phyloP scores from a whole-genome alignment of 1,140 invertebrate species.

The Musca domestica region DNA sequence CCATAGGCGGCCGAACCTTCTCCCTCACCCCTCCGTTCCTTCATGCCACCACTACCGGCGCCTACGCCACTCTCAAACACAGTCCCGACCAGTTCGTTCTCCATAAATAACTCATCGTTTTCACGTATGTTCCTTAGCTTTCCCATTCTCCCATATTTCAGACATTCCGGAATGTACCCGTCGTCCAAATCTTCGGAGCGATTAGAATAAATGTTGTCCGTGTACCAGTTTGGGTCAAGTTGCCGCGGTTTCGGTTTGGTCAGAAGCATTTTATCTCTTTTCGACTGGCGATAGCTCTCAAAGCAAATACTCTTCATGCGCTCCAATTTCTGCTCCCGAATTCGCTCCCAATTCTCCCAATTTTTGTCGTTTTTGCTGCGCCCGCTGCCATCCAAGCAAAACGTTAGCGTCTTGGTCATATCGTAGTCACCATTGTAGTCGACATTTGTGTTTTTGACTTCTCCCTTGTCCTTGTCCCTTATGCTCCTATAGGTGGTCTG shows the following conservation, averaged over 20 bases:
- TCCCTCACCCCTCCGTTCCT: constrained; percentile 39
- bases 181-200: constrained; percentile 51
- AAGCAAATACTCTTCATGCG: constrained; percentile 53
- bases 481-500: constrained; percentile 22
- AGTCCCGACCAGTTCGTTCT: constrained; percentile 15
- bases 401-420: constrained; percentile 23
- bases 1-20: constrained; percentile 46
- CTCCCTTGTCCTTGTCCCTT: neutral
- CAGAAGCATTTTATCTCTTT: constrained; percentile 57
- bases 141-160: constrained; percentile 43
- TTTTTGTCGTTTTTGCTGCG: constrained; percentile 53
- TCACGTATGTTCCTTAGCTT: constrained; percentile 45
- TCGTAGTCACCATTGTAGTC: constrained; percentile 42
- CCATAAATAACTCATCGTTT: constrained; percentile 40
- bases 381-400: constrained; percentile 26
- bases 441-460: constrained; percentile 42
- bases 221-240: constrained; percentile 50
- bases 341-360: constrained; percentile 54
- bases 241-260: constrained; percentile 55
- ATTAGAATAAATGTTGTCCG: constrained; percentile 57
- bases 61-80: neutral
- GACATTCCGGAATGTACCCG: constrained; percentile 48
- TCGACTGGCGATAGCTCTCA: constrained; percentile 52
- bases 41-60: constrained; percentile 25
- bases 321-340: constrained; percentile 51